Percentiles rank a stretch among this genome's conserved stretches.
These are phyloP conservation scores for Copidosoma floridanum DNA, from an alignment of 1,140 invertebrate genomes.

Conservation along the genomic window DNA sequence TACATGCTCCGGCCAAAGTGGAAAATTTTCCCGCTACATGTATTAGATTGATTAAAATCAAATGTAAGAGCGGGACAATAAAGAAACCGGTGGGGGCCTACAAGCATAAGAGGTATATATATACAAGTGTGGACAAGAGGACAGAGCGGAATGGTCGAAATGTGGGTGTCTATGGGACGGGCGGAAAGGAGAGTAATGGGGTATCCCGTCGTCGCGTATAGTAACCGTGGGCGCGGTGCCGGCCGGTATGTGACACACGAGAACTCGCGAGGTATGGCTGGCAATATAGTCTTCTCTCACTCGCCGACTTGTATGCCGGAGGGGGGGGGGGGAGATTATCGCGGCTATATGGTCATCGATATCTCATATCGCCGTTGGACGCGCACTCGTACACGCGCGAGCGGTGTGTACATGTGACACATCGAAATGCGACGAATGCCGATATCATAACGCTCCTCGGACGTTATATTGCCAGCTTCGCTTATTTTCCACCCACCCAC, in stretches of 20 bases:
- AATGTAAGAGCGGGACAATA: no score
- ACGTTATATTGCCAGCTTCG: constrained; percentile 50
- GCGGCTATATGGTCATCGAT: constrained; percentile 51
- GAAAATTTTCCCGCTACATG: no score
- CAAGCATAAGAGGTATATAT: no score
- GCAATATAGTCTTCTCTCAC: constrained; percentile 44
- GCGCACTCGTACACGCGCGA: no score
- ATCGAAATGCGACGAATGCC: constrained; percentile 56
- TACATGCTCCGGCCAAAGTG: no score
- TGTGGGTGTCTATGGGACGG: no score
- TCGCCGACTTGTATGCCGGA: constrained; percentile 44
- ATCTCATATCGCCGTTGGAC: constrained; percentile 55
- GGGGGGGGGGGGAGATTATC: constrained; percentile 47
- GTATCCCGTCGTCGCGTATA: no score
- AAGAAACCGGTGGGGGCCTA: no score
- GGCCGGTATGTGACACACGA: constrained; percentile 45
- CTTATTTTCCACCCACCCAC: constrained; percentile 35
- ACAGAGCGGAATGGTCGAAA: no score
- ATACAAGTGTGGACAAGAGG: no score
- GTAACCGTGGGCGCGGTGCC: constrained; percentile 40
- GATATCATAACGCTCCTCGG: constrained; percentile 43
- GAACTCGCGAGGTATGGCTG: constrained; percentile 52
- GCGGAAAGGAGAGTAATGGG: constrained; percentile 26
- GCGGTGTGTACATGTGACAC: no score
- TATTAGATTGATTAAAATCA: no score